These are phyloP conservation scores for Phyllotreta cruciferae DNA, from an alignment of 2,888 invertebrate species.

Conservation along the genomic window DNA sequence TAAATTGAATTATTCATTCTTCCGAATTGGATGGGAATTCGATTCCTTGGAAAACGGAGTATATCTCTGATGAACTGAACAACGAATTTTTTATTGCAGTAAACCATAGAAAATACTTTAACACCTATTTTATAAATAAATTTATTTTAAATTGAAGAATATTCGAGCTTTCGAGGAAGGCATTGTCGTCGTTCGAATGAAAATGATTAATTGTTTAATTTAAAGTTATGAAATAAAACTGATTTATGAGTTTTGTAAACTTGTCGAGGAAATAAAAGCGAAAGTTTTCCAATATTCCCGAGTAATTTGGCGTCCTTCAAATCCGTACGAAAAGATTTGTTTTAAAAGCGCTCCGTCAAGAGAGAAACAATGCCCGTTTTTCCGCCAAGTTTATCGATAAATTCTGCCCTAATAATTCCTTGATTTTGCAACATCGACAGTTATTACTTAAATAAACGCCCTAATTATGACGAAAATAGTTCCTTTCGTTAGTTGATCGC, in stretches of 20 bases:
- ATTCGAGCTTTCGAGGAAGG: not conserved
- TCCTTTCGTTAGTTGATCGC: not conserved
- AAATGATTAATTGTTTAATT: constrained; percentile 22
- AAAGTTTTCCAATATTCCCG: constrained; percentile 9
- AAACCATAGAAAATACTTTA: no score
- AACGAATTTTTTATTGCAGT: no score
- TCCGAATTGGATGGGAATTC: not conserved
- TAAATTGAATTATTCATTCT: constrained; percentile 20
- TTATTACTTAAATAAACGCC: no score
- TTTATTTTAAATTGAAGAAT: constrained; percentile 8
- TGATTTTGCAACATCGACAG: no score
- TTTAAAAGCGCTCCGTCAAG: not conserved
- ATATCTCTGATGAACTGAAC: no score
- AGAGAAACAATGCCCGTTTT: no score
- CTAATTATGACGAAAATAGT: no score
- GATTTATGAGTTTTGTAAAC: constrained; percentile 13
- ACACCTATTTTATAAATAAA: not conserved
- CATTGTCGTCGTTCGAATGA: constrained; percentile 15
- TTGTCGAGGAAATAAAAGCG: constrained; percentile 6
- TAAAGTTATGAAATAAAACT: constrained; percentile 15
- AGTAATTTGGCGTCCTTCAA: not conserved
- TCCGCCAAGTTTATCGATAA: no score
- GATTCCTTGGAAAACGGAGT: not conserved
- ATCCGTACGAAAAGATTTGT: not conserved
- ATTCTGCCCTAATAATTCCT: no score